Conservation (phyloP, 2,113 vertebrate genomes). For the Oncorhynchus masou region DNA sequence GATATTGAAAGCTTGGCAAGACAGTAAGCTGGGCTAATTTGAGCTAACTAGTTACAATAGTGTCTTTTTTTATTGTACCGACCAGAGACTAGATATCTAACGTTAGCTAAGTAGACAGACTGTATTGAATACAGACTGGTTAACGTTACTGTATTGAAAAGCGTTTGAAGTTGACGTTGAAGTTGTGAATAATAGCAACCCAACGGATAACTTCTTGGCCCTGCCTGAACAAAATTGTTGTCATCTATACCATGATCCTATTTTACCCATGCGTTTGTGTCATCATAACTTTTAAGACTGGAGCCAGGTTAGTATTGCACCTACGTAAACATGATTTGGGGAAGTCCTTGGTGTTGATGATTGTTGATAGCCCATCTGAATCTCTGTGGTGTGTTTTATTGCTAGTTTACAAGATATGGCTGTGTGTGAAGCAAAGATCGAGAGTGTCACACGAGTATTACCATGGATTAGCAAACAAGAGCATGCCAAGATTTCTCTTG, state of each 20-base stretch:
- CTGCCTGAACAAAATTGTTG: not conserved
- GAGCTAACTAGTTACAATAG: not conserved
- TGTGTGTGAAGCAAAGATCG: not conserved
- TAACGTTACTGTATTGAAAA: no score
- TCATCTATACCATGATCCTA: no score
- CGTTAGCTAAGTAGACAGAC: no score
- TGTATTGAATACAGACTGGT: no score
- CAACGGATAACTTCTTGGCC: not conserved
- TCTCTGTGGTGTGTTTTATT: constrained; percentile 6
- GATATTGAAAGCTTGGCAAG: not conserved
- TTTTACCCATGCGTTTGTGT: no score
- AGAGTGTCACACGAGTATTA: constrained; percentile 33
- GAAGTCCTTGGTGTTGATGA: not conserved
- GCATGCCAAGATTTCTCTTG: constrained; percentile 66
- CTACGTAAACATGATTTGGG: no score
- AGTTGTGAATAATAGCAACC: no score
- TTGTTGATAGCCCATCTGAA: not conserved
- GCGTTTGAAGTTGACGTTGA: no score
- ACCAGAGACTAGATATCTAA: no score
- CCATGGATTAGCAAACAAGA: constrained; percentile 61
- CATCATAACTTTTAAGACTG: not conserved
- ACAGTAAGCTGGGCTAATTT: not conserved
- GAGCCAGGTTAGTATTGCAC: no score
- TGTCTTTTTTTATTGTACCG: no score
- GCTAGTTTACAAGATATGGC: constrained; percentile 1